These are phyloP conservation scores for Motacilla tschutschensis DNA, from an alignment of 2,113 vertebrate genomes.

Conservation along the genomic window DNA sequence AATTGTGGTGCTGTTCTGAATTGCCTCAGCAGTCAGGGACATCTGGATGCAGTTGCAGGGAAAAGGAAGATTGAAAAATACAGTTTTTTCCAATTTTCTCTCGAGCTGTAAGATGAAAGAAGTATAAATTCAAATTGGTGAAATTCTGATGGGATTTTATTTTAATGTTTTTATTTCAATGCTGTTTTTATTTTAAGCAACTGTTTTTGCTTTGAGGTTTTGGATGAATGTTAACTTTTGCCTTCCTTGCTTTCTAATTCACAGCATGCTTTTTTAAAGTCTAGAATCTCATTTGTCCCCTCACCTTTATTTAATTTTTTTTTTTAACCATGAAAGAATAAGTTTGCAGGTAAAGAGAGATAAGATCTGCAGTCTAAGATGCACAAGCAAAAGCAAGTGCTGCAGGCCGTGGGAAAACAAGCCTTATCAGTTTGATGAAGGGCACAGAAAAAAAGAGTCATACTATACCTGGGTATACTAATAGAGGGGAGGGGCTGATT, in stretches of 20 bases:
- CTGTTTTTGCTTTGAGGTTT: background rate
- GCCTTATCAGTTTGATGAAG: background rate
- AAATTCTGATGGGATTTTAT: background rate
- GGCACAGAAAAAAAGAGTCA: background rate
- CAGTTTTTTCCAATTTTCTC: background rate
- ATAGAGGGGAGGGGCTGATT: background rate
- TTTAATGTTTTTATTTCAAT: background rate
- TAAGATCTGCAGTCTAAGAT: background rate
- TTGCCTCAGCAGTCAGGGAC: background rate
- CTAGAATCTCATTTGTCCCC: background rate
- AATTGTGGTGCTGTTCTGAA: background rate
- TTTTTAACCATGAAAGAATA: background rate
- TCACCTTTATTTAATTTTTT: background rate
- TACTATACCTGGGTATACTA: background rate
- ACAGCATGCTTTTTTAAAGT: background rate
- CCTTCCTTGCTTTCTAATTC: background rate
- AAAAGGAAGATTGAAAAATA: background rate
- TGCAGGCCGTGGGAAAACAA: slow-evolving; percentile 1
- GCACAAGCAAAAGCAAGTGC: background rate
- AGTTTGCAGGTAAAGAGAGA: slow-evolving; percentile 12
- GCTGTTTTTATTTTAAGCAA: background rate
- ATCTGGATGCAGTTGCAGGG: background rate
- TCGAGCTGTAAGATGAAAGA: background rate
- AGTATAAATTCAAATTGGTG: background rate
- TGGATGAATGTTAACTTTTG: background rate